Percentiles rank a stretch among this genome's conserved stretches.
Conservation (phyloP, 2,888 invertebrate species). For the Fragum sueziense region DNA sequence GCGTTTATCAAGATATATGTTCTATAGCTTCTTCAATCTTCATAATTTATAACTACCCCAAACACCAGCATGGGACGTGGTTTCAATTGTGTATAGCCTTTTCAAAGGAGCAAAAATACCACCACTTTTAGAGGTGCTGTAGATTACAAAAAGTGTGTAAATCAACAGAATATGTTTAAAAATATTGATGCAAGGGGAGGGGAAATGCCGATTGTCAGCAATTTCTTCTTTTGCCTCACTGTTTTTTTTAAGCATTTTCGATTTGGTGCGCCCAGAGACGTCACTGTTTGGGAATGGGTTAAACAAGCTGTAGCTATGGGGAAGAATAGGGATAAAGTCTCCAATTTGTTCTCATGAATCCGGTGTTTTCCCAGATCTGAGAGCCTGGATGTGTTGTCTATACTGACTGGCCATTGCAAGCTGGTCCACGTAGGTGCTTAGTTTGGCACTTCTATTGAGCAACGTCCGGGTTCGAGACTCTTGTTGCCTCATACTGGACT, state of each 20-base stretch:
- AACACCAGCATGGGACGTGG: no score
- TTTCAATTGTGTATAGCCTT: no score
- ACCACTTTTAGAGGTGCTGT: no score
- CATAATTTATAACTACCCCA: no score
- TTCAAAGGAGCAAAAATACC: no score
- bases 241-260: not conserved
- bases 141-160: no score
- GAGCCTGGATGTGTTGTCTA: slow-evolving; percentile 17
- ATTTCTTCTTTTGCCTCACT: not conserved
- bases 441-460: slow-evolving; percentile 51
- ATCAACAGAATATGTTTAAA: not conserved
- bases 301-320: no score
- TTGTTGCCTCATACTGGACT: slow-evolving; percentile 51
- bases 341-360: not conserved
- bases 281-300: not conserved
- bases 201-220: not conserved
- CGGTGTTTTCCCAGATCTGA: not conserved
- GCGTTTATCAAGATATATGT: no score
- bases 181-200: not conserved
- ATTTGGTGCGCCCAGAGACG: not conserved
- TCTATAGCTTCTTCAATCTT: no score
- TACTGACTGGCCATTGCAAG: slow-evolving; percentile 32
- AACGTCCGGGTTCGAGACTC: slow-evolving; percentile 40
- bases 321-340: no score
- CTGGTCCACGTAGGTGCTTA: slow-evolving; percentile 48